Evolutionary conservation across 2,113 vertebrate species (phyloP).

Genomic region (Dissostichus mawsoni): DNA sequence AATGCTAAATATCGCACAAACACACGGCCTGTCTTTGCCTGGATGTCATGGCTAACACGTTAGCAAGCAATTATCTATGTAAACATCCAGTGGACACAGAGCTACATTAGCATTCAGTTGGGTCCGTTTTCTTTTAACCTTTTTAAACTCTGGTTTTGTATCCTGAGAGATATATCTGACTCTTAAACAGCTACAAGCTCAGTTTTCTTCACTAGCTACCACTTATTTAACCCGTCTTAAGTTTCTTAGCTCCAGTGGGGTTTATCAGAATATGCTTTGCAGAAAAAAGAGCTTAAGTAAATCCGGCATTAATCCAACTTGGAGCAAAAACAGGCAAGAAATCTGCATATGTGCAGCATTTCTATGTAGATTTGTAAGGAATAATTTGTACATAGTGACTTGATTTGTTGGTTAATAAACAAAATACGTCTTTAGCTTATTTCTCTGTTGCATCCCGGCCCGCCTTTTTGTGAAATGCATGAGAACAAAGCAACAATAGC

Average conservation of each 20-base stretch:
- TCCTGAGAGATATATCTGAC: neutral
- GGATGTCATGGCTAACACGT: neutral
- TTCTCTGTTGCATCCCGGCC: neutral
- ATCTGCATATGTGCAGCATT: no score
- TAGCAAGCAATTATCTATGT: neutral
- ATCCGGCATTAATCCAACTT: neutral
- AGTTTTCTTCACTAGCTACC: neutral
- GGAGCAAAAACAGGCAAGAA: neutral
- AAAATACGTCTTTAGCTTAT: neutral
- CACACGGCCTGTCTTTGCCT: neutral
- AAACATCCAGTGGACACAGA: neutral
- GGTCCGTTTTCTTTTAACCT: neutral
- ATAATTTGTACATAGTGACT: neutral
- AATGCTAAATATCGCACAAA: neutral
- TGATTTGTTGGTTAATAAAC: neutral
- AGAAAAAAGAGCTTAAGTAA: neutral
- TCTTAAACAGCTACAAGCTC: neutral
- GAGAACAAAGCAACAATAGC: slow-evolving; percentile 6
- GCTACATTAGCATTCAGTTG: neutral
- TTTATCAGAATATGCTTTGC: neutral
- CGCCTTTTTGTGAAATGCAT: neutral
- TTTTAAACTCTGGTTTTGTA: neutral
- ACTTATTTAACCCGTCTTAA: neutral
- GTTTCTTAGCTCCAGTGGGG: neutral
- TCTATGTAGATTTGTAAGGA: neutral